Percentiles rank a stretch among this genome's conserved stretches.
Evolutionary conservation across 2,888 invertebrate species (phyloP).

Genomic region (Chelonus formosanus): DNA sequence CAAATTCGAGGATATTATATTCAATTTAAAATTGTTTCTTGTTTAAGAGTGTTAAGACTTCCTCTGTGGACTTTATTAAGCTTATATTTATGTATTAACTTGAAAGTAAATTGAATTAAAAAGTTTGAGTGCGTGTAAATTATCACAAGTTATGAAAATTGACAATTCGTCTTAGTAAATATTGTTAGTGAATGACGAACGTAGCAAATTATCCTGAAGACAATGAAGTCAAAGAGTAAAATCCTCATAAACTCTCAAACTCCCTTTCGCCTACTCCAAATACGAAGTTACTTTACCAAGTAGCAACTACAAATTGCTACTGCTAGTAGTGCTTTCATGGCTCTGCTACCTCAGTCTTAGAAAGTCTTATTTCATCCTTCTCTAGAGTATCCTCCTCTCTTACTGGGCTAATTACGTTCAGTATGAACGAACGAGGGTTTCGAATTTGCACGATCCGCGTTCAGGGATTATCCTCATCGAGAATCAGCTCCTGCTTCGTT

Average conservation of each 20-base stretch:
- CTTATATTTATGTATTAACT: no score
- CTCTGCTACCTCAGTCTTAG: conserved; percentile 8
- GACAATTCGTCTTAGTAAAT: conserved; percentile 2
- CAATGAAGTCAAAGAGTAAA: conserved; percentile 2
- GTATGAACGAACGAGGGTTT: conserved; percentile 46
- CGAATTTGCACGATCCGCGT: conserved; percentile 51
- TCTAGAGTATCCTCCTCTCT: background rate
- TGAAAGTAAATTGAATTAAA: no score
- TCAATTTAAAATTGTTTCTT: background rate
- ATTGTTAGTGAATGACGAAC: conserved; percentile 1
- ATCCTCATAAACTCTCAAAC: conserved; percentile 16
- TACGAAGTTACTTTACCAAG: conserved; percentile 19
- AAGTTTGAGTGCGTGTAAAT: no score
- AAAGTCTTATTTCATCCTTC: conserved; percentile 13
- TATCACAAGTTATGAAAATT: background rate
- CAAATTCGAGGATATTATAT: background rate
- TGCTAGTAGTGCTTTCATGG: background rate
- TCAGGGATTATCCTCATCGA: conserved; percentile 52
- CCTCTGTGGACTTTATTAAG: no score
- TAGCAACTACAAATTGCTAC: conserved; percentile 13
- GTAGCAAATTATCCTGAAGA: background rate
- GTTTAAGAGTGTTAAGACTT: no score
- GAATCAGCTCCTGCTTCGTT: conserved; percentile 28
- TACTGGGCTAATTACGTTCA: conserved; percentile 50
- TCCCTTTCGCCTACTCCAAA: conserved; percentile 18